Conservation (phyloP, 2,113 vertebrate genomes). For the Aix galericulata region DNA sequence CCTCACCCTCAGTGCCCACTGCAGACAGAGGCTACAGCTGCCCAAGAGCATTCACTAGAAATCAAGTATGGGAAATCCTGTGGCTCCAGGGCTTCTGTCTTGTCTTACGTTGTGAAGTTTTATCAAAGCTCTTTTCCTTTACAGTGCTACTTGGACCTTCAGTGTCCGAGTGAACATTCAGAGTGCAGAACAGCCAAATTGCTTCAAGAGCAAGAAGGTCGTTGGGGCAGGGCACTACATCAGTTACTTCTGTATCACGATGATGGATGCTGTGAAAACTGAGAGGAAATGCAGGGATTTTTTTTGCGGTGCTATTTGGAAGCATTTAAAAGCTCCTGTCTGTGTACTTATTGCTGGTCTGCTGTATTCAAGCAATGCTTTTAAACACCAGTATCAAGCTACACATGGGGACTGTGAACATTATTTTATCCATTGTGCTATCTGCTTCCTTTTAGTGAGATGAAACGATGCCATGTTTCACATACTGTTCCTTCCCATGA, state of each 20-base stretch:
- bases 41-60: background rate
- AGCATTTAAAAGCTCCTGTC: background rate
- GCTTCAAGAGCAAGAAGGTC: background rate
- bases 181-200: background rate
- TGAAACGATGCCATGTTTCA: conserved; percentile 1
- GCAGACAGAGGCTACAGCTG: fast-evolving
- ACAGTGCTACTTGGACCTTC: background rate
- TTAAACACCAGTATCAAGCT: background rate
- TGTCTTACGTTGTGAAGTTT: background rate
- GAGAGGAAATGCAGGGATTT: background rate
- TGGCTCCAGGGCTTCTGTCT: background rate
- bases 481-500: conserved; percentile 19
- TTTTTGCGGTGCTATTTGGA: background rate
- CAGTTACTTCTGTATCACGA: fast-evolving
- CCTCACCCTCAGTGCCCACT: fast-evolving
- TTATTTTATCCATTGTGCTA: background rate
- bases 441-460: conserved; percentile 14
- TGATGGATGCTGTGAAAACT: background rate
- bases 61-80: background rate
- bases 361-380: background rate
- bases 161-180: background rate
- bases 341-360: background rate
- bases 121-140: background rate
- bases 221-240: background rate
- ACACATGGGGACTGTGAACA: background rate